phyloP scores from a whole-genome alignment of 2,888 invertebrate species.

The Kryphioiulus occultus region DNA sequence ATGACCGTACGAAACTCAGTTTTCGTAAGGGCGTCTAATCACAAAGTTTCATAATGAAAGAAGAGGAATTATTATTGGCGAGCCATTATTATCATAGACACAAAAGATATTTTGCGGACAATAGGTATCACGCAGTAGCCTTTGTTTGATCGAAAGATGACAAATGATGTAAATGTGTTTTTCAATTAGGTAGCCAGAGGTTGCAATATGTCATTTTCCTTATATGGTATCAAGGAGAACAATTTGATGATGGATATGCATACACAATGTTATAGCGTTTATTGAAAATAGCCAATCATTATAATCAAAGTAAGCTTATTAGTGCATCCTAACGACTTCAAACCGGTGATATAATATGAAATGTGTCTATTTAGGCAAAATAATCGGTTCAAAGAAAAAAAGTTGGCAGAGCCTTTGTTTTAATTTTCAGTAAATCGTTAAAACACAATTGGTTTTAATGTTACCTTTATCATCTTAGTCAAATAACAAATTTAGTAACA shows the following conservation, averaged over 20 bases:
- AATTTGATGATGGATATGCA: not conserved
- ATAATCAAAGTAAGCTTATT: not conserved
- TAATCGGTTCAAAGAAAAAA: no score
- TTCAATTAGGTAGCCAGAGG: not conserved
- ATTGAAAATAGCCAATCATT: not conserved
- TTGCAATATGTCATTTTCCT: not conserved
- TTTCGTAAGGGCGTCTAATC: not conserved
- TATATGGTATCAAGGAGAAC: not conserved
- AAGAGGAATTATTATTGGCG: not conserved
- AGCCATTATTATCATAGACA: not conserved
- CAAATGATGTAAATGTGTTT: not conserved
- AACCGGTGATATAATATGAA: no score
- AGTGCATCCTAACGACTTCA: not conserved
- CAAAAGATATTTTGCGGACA: not conserved
- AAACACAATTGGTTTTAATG: no score
- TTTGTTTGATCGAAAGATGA: not conserved
- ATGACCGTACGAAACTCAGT: not conserved
- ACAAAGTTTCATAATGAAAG: no score
- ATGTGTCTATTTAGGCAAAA: no score
- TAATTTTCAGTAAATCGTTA: no score
- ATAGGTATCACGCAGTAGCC: not conserved
- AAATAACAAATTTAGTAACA: no score
- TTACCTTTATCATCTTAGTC: no score
- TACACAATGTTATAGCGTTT: not conserved
- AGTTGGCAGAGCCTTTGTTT: no score